Evolutionary conservation across 37 sponge, comb jelly and placozoan species (phyloP), one percentile per base, ranked within the genome.

Genomic region (Haliclona indistincta): DNA sequence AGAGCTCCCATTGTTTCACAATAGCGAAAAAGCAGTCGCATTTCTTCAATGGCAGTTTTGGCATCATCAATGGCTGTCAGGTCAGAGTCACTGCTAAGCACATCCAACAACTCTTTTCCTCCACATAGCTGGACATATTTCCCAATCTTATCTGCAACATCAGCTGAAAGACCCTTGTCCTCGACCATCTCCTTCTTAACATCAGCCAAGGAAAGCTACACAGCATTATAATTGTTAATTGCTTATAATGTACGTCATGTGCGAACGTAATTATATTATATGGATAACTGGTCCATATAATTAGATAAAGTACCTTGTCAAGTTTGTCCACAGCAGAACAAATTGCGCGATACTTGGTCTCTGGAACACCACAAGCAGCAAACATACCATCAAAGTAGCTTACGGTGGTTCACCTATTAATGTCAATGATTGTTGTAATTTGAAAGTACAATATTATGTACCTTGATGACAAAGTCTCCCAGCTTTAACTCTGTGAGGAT

Each of bases 251-350:
- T n/a, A n/a, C n/a, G n/a, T n/a, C n/a, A n/a, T n/a, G n/a, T n/a
- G n/a, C n/a, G n/a, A n/a, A n/a, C n/a, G n/a, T n/a, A n/a, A n/a
- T n/a, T n/a, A 47, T 13, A 47, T 47, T 17, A 47, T 47, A 47
- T 17, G n/a, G n/a, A n/a, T n/a, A n/a, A n/a, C n/a, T n/a, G n/a
- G n/a, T n/a, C n/a, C 13, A 47, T 17, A 47, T n/a, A n/a, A n/a
- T n/a, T n/a, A n/a, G n/a, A n/a, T n/a, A n/a, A n/a, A n/a, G 3
- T 75, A 95, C 95, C 85, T 99, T 99, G 70, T 99, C 99, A n/a
- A 99, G 88, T 62, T 99, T 99, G 67, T 99, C 99, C 28, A 99
- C 94, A 67, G 96, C 82, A 75, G 96, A 96, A 71, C 94, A 99
- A 53, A 91, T 92, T 1, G 89, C 73, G 17, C 94, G 62, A 62